Base-by-base conservation (phyloP, 2,888 invertebrate genomes). In the Nasonovia ribisnigri region DNA sequence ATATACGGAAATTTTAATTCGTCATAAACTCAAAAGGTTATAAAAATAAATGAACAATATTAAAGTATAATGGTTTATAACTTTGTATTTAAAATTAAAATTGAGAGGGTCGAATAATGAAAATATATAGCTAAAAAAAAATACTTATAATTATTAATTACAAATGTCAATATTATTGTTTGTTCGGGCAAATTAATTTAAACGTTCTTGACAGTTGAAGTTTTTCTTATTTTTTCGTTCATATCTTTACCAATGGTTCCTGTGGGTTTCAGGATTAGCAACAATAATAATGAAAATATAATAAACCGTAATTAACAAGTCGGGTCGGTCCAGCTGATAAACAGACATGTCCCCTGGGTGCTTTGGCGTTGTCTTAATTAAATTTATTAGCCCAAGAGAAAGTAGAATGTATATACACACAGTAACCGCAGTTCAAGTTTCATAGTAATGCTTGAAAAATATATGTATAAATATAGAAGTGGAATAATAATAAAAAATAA, bases 271-370 rank as follows among this genome's bases (percentile, higher is more conserved):
- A 42, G 90, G 90, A 93, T 93, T 93, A 93, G 60, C 93, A 90
- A 93, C 90, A 87, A 93, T 90, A 93, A 93, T 93, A 93, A 93
- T 67, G 93, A 86, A 93, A 93, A 93, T 93, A 93, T 93, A 93
- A 93, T 93, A 93, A 93, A 93, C 93, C 93, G 90, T 90, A 93
- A 90, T 90, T 93, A 93, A 93, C 93, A 86, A 93, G 89, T 90
- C 43, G 84, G 90, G 84, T 86, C 42, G 90, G 93, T 90, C 90
- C 90, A 43, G 84, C 87, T 67, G 93, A 93, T 93, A 93, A 93
- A 93, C 90, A 93, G 60, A 60, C 60, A n/a, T 87, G 90, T 90
- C 93, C 93, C 93, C 42, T 29, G 84, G 86, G 93, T 86, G 57
- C 89, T 60, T n/a, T 29, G 84, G 46, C 89, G 93, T 93, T 90